Percentiles rank a stretch among this genome's conserved stretches.
These are phyloP conservation scores for Ploceus nigricollis DNA, from an alignment of 2,113 vertebrate genomes.

Conservation along the genomic window DNA sequence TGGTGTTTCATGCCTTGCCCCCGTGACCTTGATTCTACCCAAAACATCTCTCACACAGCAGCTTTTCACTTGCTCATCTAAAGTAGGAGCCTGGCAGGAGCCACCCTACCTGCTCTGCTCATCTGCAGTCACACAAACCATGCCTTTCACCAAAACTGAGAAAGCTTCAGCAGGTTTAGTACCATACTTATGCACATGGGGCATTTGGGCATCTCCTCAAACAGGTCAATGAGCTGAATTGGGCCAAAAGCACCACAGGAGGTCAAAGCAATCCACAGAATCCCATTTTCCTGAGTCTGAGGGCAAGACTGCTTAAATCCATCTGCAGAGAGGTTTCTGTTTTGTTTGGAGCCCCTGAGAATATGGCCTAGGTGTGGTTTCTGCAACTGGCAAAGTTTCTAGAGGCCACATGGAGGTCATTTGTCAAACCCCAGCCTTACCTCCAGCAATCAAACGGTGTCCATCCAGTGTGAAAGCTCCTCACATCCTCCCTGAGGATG, in stretches of 20 bases:
- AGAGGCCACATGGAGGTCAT: fast-evolving
- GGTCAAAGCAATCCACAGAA: not conserved
- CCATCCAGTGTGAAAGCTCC: not conserved
- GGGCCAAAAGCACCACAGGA: not conserved
- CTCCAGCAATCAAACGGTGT: not conserved
- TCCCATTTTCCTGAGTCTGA: not conserved
- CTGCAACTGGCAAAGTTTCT: not conserved
- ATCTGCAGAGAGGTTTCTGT: not conserved
- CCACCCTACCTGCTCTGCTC: not conserved
- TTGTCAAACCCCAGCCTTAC: not conserved
- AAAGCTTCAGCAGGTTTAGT: not conserved
- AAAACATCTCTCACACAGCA: not conserved
- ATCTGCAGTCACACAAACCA: not conserved
- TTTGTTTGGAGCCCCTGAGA: not conserved
- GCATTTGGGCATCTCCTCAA: not conserved
- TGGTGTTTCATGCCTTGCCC: not conserved
- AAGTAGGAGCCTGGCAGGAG: not conserved
- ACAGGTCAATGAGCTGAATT: not conserved
- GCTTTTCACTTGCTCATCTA: not conserved
- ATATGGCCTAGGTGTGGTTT: not conserved
- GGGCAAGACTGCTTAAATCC: not conserved
- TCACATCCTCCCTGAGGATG: not conserved
- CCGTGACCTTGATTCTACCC: not conserved
- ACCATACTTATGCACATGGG: fast-evolving
- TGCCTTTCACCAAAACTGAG: not conserved